Conservation (phyloP, 2,888 invertebrate genomes). For the Harpagoxenus sublaevis region DNA sequence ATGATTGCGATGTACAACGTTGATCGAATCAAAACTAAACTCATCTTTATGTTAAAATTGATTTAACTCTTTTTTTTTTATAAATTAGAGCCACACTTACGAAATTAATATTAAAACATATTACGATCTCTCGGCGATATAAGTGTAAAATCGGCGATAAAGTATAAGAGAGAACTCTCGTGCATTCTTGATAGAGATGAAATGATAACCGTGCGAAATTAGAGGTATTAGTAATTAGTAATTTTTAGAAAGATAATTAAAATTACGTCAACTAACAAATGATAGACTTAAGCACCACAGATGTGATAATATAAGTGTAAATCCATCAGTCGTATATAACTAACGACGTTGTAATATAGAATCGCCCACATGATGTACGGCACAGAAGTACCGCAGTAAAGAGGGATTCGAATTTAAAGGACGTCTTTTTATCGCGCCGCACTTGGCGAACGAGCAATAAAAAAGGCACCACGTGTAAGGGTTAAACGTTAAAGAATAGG, state of each 20-base stretch:
- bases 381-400: not conserved
- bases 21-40: conserved; percentile 4
- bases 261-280: not conserved
- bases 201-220: not conserved
- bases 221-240: not conserved
- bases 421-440: conserved; percentile 31
- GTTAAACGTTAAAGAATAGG: conserved; percentile 40
- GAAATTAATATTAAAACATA: conserved; percentile 9
- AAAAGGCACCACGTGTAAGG: not conserved
- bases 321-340: conserved; percentile 14
- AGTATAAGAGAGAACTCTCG: not conserved
- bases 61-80: not conserved
- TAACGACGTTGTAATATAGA: not conserved
- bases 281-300: not conserved
- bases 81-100: not conserved
- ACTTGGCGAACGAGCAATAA: not conserved
- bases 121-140: not conserved
- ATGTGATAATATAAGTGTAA: conserved; percentile 8
- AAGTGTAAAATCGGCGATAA: not conserved
- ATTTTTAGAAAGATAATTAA: not conserved
- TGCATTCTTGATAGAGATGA: not conserved
- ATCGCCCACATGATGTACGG: conserved; percentile 27
- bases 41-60: not conserved
- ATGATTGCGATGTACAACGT: not conserved
- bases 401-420: conserved; percentile 17